Conservation (phyloP, 1,140 invertebrate species). For the Drosophila repleta region DNA sequence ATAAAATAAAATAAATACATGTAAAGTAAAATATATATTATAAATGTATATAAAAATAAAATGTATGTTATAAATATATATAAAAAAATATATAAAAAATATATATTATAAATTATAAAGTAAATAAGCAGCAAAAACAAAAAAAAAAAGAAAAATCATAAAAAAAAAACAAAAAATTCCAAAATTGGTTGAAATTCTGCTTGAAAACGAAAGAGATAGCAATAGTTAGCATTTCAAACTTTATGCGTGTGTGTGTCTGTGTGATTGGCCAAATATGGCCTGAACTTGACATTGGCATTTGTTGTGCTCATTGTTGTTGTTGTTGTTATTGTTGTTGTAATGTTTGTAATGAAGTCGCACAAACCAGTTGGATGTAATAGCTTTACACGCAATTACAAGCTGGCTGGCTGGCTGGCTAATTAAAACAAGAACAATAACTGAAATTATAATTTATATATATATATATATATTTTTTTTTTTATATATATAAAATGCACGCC, state of each 20-base stretch:
- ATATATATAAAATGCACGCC: slow-evolving; percentile 57
- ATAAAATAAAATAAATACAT: too few relatives aligned
- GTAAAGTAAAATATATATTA: too few relatives aligned
- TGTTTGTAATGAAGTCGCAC: slow-evolving; percentile 13
- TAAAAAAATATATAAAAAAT: too few relatives aligned
- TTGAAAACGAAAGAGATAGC: slow-evolving; percentile 26
- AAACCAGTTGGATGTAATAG: slow-evolving; percentile 59
- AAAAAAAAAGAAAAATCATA: neutral
- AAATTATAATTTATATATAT: neutral
- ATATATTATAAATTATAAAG: slow-evolving; percentile 17
- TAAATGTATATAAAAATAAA: too few relatives aligned
- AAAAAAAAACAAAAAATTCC: neutral
- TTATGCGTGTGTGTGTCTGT: neutral
- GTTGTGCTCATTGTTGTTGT: neutral
- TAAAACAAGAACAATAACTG: slow-evolving; percentile 8
- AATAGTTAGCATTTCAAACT: slow-evolving; percentile 4
- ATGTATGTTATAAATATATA: too few relatives aligned
- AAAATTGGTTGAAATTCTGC: neutral
- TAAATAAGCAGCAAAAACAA: slow-evolving; percentile 2
- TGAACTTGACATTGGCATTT: slow-evolving; percentile 44
- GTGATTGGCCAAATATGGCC: slow-evolving; percentile 24
- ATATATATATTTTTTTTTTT: neutral
- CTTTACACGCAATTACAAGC: slow-evolving; percentile 23
- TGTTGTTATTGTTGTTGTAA: slow-evolving; percentile 17
- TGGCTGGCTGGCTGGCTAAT: slow-evolving; percentile 29